Evolutionary conservation across 2,888 invertebrate species (phyloP), one percentile per base, ranked within the genome.

Genomic region (Drosophila meridionalis): DNA sequence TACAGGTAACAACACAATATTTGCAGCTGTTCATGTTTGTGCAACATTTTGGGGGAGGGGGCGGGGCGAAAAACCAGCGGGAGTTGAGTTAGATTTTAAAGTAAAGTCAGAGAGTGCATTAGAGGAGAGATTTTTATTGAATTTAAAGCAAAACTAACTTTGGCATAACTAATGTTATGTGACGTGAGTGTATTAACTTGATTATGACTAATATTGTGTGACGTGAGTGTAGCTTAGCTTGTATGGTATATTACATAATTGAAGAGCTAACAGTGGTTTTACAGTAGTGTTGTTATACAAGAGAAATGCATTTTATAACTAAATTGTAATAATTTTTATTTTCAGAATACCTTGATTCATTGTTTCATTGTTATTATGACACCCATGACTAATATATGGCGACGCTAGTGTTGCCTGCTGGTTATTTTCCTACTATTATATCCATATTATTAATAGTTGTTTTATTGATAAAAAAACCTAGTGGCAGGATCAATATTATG

Each of bases 21-120:
- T 75, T 59, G 64, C 57, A 76, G 60, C 57, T 75, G 80, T 56
- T 56, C 45, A 56, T 69, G 38, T 59, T 57, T 60, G 56, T 26
- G 32, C 32, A 36, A 42, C 26, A 40, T 32, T 62, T 50, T 14
- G 28, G 6, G n/a, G 11, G 11, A 11, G 26, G 9, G 43, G 43
- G 4, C 12, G 43, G 20, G 9, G 6, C 40, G 52, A 42, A 34
- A 28, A 50, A 43, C 50, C 45, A 42, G 20, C 12, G 40, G 40
- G 40, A 42, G 43, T 28, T 55, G 42, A 38, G 36, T 12, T 45
- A 9, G 8, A 3, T 20, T 14, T 43, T 34, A 40, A 59, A 34
- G 20, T 30, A 20, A 28, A 52, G 20, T 20, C 8, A 3, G 7
- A n/a, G 64, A 50, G 20, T 7, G 34, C 1, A 28, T 36, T 48